Percentiles rank a stretch among this genome's conserved stretches.
Conservation (phyloP, 1,140 invertebrate genomes). For the Drosophila mayri region DNA sequence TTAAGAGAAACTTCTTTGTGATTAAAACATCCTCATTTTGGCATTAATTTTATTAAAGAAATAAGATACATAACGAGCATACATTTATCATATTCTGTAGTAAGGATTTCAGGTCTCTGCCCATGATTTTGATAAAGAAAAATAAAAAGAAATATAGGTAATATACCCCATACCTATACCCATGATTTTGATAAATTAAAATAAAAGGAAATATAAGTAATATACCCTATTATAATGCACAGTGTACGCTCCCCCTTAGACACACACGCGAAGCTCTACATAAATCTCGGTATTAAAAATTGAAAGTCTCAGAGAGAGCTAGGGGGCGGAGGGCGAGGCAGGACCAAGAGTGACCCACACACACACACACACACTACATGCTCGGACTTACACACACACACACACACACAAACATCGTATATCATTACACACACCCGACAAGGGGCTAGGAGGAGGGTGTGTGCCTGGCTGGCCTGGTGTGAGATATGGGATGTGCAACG, state of each 20-base stretch:
- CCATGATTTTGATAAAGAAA: background rate
- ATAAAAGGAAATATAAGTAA: background rate
- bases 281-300: constrained; percentile 73
- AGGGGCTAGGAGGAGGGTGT: background rate
- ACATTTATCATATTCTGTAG: background rate
- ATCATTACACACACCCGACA: constrained; percentile 26
- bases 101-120: background rate
- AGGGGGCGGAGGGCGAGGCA: background rate
- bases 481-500: constrained; percentile 54
- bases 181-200: background rate
- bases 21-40: background rate
- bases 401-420: constrained; percentile 35
- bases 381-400: constrained; percentile 2
- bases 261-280: constrained; percentile 32
- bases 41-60: background rate
- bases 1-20: no score
- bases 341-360: constrained; percentile 36
- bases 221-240: background rate
- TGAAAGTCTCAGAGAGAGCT: constrained; percentile 19
- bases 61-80: background rate
- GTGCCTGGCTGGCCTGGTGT: background rate
- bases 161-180: no score
- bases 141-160: background rate
- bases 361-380: background rate
- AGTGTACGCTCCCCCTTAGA: constrained; percentile 10